Evolutionary conservation across 2,888 invertebrate species (phyloP), one percentile per base, ranked within the genome.

Genomic region (Acanthacorydalis orientalis): DNA sequence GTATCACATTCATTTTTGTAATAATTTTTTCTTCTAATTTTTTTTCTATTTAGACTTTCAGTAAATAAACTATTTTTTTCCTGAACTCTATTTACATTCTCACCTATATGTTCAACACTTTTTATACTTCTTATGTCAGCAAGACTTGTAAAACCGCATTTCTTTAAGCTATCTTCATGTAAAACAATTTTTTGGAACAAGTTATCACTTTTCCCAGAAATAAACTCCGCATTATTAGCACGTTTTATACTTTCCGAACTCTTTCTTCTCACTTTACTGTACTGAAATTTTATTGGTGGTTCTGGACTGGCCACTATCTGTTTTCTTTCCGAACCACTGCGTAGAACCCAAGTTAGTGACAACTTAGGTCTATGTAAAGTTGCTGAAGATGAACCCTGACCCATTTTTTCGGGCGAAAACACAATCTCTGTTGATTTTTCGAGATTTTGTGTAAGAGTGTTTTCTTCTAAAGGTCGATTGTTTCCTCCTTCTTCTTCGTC

Each of bases 341-440:
- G 75, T 38, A 83, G 67, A 48, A 83, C 80, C 83, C 84, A 83
- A 46, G 82, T 81, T 48, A 83, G 69, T 48, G 83, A 81, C 63
- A 83, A 75, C 64, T 82, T 83, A 52, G 82, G 72, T 56, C 70
- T 68, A 50, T 52, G 53, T 53, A 56, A 56, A 55, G 54, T 57
- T 53, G 57, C 50, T 62, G 64, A 64, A 57, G 73, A 73, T 56
- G 72, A 62, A 62, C 67, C 70, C 60, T 73, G 73, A 61, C 73
- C 73, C 73, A 74, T 67, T 12, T 16, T 38, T 32, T 34, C 32
- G 7, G 42, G 16, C 7, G 37, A n/a, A 7, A 37, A 14, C 7
- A 9, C 37, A 9, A 37, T 37, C 14, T 37, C 37, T 37, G 37
- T 9, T 37, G 37, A 8, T 37, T 37, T 10, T 37, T 37, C 8